Conservation (phyloP, 2,113 vertebrate genomes). For the Callipepla californica region DNA sequence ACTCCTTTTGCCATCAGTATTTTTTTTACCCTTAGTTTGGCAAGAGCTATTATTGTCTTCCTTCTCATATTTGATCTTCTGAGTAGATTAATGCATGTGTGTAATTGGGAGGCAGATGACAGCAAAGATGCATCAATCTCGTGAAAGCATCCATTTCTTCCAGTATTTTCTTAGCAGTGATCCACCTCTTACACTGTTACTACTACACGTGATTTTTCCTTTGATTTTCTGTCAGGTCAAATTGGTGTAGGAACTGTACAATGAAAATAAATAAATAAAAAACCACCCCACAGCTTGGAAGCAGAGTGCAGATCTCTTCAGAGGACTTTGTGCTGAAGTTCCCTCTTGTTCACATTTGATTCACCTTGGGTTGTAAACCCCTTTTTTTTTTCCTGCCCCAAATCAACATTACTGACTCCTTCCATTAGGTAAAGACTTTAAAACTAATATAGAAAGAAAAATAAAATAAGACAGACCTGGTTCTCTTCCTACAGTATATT, state of each 20-base stretch:
- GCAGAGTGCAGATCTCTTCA: neutral
- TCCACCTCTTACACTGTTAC: neutral
- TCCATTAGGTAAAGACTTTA: neutral
- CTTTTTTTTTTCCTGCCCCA: neutral
- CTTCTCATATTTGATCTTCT: slow-evolving; percentile 77
- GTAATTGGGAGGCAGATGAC: neutral
- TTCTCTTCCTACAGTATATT: neutral
- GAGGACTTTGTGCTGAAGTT: neutral
- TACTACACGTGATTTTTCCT: slow-evolving; percentile 25
- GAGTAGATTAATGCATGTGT: slow-evolving; percentile 60
- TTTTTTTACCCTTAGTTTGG: slow-evolving; percentile 14
- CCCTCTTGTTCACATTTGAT: neutral
- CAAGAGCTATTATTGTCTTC: slow-evolving; percentile 64
- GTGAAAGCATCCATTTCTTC: slow-evolving; percentile 66
- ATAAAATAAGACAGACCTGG: neutral
- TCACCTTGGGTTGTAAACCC: neutral
- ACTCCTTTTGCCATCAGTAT: slow-evolving; percentile 68
- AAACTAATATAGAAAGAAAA: neutral
- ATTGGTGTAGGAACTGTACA: neutral
- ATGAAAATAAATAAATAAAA: neutral
- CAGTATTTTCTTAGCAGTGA: slow-evolving; percentile 65
- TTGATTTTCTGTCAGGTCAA: slow-evolving; percentile 17
- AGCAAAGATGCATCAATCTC: slow-evolving; percentile 33
- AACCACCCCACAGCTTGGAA: neutral
- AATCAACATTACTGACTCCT: neutral